A percentile compares a stretch with the other conserved stretches of the same genome.
Evolutionary conservation across 92 coral and sea anemone species (phyloP).

Genomic region (Porites rus): DNA sequence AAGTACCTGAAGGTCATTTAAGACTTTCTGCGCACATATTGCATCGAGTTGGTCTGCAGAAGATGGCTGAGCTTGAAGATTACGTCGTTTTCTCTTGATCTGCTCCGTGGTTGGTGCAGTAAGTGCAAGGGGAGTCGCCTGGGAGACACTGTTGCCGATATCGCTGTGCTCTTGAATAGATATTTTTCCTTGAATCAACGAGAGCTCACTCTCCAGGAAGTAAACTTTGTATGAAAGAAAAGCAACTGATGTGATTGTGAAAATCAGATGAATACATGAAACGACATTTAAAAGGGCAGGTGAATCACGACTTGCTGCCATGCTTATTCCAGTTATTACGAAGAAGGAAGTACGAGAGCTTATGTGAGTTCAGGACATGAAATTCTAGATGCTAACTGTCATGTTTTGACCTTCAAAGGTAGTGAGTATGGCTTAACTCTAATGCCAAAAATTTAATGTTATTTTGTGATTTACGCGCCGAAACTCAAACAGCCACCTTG

Average conservation of each 20-base stretch:
- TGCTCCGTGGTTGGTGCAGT: too few relatives aligned
- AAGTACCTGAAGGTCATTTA: conserved; percentile 11
- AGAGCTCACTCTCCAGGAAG: conserved; percentile 9
- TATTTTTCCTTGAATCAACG: not conserved
- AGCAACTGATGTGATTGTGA: not conserved
- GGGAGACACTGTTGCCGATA: too few relatives aligned
- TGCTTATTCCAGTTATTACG: not conserved
- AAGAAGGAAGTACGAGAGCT: not conserved
- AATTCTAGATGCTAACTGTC: not conserved
- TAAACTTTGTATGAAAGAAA: conserved; percentile 1
- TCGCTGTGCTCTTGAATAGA: too few relatives aligned
- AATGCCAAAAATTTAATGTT: too few relatives aligned
- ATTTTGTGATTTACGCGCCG: too few relatives aligned
- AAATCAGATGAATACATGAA: not conserved
- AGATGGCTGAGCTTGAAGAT: too few relatives aligned
- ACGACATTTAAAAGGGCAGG: not conserved
- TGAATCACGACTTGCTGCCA: not conserved
- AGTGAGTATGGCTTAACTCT: too few relatives aligned
- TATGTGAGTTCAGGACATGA: not conserved
- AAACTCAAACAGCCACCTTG: too few relatives aligned
- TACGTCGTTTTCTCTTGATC: too few relatives aligned
- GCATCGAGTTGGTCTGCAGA: not conserved
- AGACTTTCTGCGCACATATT: not conserved
- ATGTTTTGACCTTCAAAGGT: too few relatives aligned
- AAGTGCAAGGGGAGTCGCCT: too few relatives aligned